A percentile compares a stretch with the other conserved stretches of the same genome.
phyloP scores from a whole-genome alignment of 2,888 invertebrate species.

The Drosophila rubida region DNA sequence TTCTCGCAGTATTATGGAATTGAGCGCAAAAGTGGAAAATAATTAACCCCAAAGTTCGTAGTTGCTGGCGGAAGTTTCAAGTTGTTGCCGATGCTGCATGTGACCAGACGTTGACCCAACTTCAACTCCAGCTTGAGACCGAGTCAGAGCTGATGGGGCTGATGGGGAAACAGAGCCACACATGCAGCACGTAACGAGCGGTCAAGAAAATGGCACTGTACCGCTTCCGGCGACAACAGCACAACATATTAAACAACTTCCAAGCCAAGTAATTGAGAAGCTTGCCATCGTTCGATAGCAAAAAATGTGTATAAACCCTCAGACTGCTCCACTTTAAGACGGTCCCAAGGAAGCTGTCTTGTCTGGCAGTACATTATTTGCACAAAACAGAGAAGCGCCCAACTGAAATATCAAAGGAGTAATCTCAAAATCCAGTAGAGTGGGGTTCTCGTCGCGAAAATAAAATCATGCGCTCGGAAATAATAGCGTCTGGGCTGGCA shows the following conservation, averaged over 20 bases:
- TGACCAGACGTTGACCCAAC: slow-evolving; percentile 14
- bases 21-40: slow-evolving; percentile 78
- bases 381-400: slow-evolving; percentile 58
- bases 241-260: slow-evolving; percentile 64
- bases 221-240: slow-evolving; percentile 60
- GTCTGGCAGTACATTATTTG: slow-evolving; percentile 67
- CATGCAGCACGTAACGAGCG: slow-evolving; percentile 79
- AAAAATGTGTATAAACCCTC: slow-evolving; percentile 19
- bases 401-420: slow-evolving; percentile 75
- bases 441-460: slow-evolving; percentile 51
- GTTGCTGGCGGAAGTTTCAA: slow-evolving; percentile 66
- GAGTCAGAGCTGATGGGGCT: slow-evolving; percentile 4
- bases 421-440: slow-evolving; percentile 39
- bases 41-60: slow-evolving; percentile 77
- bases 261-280: slow-evolving; percentile 62
- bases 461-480: slow-evolving; percentile 81
- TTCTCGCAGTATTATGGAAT: slow-evolving; percentile 44
- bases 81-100: slow-evolving; percentile 53
- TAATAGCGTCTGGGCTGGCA: slow-evolving; percentile 77
- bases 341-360: slow-evolving; percentile 30
- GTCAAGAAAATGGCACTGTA: slow-evolving; percentile 60
- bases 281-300: slow-evolving; percentile 44
- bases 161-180: slow-evolving; percentile 64
- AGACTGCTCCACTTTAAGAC: slow-evolving; percentile 26
- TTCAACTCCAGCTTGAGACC: not conserved